A percentile compares a stretch with the other conserved stretches of the same genome.
phyloP scores from a whole-genome alignment of 1,140 invertebrate species.

The Hylaeus anthracinus region DNA sequence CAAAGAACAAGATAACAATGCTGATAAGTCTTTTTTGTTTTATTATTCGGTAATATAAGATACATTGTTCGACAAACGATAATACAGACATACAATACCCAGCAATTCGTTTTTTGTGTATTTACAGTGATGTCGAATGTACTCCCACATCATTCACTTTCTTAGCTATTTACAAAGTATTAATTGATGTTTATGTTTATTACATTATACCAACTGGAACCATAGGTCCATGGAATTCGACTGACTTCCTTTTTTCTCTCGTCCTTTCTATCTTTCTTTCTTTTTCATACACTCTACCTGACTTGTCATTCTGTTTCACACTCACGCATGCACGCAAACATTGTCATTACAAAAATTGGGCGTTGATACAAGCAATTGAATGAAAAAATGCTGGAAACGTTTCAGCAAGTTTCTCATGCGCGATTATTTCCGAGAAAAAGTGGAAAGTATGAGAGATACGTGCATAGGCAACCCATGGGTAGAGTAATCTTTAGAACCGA shows the following conservation, averaged over 20 bases:
- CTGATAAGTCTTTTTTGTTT: constrained; percentile 63
- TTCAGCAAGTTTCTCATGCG: neutral
- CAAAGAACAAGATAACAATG: neutral
- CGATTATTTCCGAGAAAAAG: neutral
- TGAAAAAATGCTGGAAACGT: neutral
- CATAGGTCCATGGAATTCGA: neutral
- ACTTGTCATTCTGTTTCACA: constrained; percentile 21
- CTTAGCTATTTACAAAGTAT: constrained; percentile 57
- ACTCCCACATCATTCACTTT: constrained; percentile 43
- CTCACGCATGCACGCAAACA: neutral
- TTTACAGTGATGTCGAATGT: constrained; percentile 69
- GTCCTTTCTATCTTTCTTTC: neutral
- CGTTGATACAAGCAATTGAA: neutral
- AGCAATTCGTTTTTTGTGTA: constrained; percentile 63
- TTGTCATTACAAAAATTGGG: neutral
- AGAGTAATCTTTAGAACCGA: constrained; percentile 44
- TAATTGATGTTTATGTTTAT: constrained; percentile 46
- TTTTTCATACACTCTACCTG: neutral
- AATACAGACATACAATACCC: constrained; percentile 79
- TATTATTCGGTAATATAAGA: constrained; percentile 78
- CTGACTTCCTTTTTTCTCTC: neutral
- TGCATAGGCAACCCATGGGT: constrained; percentile 6
- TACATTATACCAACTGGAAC: constrained; percentile 40
- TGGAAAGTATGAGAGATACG: constrained; percentile 28
- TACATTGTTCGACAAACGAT: constrained; percentile 80